A percentile compares a stretch with the other conserved stretches of the same genome.
Conservation (phyloP, 2,888 invertebrate species). For the Leistus spinibarbis region DNA sequence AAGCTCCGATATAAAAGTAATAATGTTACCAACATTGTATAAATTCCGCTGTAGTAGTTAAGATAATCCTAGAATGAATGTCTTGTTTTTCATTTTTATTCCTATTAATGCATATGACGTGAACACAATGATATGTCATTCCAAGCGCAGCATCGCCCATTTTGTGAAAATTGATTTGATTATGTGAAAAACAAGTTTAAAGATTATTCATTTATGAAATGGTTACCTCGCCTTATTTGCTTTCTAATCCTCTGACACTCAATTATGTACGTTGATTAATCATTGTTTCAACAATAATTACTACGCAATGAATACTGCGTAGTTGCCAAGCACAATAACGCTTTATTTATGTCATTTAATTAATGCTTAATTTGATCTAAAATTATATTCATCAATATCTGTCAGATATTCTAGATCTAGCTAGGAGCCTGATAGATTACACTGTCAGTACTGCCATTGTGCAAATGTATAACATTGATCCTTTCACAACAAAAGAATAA, state of each 20-base stretch:
- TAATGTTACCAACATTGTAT: too few species aligned
- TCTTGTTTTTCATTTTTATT: background rate
- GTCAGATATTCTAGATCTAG: background rate
- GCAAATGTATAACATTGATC: background rate
- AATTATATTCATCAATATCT: conserved; percentile 9
- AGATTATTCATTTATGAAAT: background rate
- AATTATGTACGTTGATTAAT: conserved; percentile 2
- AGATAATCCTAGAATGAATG: too few species aligned
- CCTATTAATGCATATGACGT: background rate
- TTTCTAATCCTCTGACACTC: background rate
- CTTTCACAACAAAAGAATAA: background rate
- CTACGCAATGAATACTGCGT: background rate
- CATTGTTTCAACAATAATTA: conserved; percentile 10
- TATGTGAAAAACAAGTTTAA: background rate
- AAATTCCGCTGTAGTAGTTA: too few species aligned
- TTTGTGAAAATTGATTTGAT: background rate
- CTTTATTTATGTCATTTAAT: conserved; percentile 7
- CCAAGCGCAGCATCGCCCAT: background rate
- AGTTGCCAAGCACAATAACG: background rate
- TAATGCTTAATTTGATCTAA: conserved; percentile 11
- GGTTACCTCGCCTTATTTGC: background rate
- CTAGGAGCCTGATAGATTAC: background rate
- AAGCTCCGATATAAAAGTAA: too few species aligned
- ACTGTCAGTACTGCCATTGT: background rate
- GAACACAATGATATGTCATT: background rate